These are phyloP conservation scores for Lamprologus sp. DNA, from an alignment of 2,113 vertebrate species.

Conservation along the genomic window DNA sequence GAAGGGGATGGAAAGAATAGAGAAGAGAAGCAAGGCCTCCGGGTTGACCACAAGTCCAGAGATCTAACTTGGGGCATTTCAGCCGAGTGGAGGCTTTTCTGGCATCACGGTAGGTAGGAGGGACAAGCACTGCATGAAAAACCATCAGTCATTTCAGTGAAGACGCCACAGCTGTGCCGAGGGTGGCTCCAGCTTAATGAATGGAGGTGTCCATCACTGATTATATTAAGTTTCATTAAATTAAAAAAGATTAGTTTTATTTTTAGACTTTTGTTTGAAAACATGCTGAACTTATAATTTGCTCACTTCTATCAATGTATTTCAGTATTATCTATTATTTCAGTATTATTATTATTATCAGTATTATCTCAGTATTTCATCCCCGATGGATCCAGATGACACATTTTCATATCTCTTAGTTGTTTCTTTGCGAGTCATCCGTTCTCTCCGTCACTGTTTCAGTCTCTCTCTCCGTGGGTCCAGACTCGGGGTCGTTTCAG, in stretches of 20 bases:
- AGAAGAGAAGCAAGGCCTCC: conserved; percentile 16
- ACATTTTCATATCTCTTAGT: neutral
- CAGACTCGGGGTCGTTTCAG: conserved; percentile 47
- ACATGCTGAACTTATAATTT: neutral
- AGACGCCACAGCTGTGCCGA: neutral
- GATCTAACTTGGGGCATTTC: neutral
- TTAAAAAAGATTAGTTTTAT: neutral
- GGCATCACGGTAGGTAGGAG: neutral
- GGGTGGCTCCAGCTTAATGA: neutral
- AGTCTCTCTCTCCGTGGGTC: neutral
- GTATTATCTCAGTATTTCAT: neutral
- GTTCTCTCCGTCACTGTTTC: neutral
- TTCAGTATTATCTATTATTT: too few species aligned
- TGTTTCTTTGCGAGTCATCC: neutral
- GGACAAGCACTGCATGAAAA: neutral
- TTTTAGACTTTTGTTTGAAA: neutral
- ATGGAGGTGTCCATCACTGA: neutral
- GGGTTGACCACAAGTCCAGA: conserved; percentile 9
- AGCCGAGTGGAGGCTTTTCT: neutral
- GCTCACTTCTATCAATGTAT: neutral
- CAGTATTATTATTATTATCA: too few species aligned
- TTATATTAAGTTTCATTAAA: neutral
- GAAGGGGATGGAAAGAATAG: conserved; percentile 11
- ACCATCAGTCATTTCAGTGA: neutral
- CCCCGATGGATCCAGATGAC: neutral